Conservation (phyloP, 2,888 invertebrate genomes). For the Drosophila formosana region DNA sequence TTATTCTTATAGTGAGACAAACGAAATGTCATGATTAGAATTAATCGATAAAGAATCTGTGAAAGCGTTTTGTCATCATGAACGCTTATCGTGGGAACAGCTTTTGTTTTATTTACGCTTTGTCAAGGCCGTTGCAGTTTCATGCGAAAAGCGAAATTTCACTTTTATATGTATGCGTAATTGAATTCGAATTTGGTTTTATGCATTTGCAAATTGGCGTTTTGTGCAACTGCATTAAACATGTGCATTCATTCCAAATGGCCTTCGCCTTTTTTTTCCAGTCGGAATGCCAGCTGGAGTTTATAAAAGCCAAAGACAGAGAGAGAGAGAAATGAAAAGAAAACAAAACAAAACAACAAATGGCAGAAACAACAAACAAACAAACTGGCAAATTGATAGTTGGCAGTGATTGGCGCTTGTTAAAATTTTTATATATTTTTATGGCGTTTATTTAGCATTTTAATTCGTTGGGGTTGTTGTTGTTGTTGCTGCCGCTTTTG, state of each 20-base stretch:
- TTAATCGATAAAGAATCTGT: constrained; percentile 1
- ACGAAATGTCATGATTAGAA: neutral
- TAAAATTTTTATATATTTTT: constrained; percentile 31
- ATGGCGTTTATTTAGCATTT: constrained; percentile 54
- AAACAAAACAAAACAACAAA: constrained; percentile 17
- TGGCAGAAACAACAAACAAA: constrained; percentile 16
- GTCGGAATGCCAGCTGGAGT: constrained; percentile 22
- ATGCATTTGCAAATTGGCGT: constrained; percentile 20
- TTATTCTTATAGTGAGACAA: neutral
- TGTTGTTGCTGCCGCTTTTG: constrained; percentile 42
- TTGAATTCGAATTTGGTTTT: constrained; percentile 21
- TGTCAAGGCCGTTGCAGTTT: constrained; percentile 30
- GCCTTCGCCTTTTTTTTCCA: constrained; percentile 28
- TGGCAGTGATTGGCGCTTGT: constrained; percentile 47
- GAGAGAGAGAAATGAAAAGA: constrained; percentile 3
- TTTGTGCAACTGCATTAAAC: constrained; percentile 21
- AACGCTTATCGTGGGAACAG: constrained; percentile 3
- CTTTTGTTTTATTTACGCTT: constrained; percentile 6
- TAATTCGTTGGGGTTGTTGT: constrained; percentile 32
- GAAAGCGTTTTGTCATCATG: neutral
- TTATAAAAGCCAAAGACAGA: constrained; percentile 2
- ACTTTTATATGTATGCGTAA: constrained; percentile 16
- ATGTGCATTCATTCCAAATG: constrained; percentile 30
- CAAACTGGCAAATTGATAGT: constrained; percentile 11
- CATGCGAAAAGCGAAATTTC: constrained; percentile 19